Conservation (phyloP, 2,888 invertebrate genomes). For the Charanyca ferruginea region DNA sequence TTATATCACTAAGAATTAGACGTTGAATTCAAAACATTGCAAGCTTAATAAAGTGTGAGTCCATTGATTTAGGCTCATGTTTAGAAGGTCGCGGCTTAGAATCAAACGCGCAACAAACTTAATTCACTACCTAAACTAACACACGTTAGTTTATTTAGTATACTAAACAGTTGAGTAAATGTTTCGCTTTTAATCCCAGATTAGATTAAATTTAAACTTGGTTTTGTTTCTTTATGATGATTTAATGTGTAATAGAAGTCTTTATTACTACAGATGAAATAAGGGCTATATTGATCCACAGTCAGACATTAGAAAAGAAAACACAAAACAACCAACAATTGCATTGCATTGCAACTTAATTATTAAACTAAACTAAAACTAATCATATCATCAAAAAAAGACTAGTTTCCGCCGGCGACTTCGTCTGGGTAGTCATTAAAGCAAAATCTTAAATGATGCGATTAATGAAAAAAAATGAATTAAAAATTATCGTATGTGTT, state of each 20-base stretch:
- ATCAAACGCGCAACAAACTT: slow-evolving; percentile 45
- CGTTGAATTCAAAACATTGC: slow-evolving; percentile 26
- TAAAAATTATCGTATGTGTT: too few relatives aligned
- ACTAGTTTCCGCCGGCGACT: too few relatives aligned
- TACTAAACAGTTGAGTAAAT: slow-evolving; percentile 39
- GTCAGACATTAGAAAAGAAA: too few relatives aligned
- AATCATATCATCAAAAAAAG: too few relatives aligned
- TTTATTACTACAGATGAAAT: too few relatives aligned
- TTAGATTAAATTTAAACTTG: slow-evolving; percentile 30
- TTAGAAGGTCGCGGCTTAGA: slow-evolving; percentile 31
- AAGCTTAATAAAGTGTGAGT: slow-evolving; percentile 20
- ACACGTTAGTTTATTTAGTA: slow-evolving; percentile 48
- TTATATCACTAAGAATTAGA: not conserved
- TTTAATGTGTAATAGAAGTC: not conserved
- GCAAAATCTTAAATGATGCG: too few relatives aligned
- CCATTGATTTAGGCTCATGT: slow-evolving; percentile 47
- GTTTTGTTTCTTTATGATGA: slow-evolving; percentile 8
- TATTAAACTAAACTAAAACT: too few relatives aligned
- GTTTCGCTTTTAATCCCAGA: slow-evolving; percentile 39
- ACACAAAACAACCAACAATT: too few relatives aligned
- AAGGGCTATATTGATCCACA: too few relatives aligned
- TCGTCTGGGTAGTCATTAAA: too few relatives aligned
- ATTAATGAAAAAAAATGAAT: too few relatives aligned
- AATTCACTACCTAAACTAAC: slow-evolving; percentile 43
- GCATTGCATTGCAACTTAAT: too few relatives aligned